Evolutionary conservation across 2,113 vertebrate species (phyloP).

Genomic region (Gallinago jamesoni): DNA sequence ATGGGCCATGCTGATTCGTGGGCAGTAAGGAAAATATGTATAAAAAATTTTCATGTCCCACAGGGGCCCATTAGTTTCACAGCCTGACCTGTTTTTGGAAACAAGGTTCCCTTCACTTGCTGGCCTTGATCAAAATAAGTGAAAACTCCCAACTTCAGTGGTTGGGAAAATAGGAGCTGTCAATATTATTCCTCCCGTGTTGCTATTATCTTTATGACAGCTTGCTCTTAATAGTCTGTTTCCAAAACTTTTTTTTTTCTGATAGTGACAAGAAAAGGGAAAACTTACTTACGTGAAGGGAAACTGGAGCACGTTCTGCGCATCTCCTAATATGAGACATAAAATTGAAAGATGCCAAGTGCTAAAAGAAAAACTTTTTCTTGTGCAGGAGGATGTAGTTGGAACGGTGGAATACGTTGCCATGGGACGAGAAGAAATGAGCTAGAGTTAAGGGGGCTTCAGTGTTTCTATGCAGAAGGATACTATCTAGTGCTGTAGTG

Average conservation of each 20-base stretch:
- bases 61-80: conserved; percentile 54
- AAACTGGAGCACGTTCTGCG: neutral
- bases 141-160: conserved; percentile 17
- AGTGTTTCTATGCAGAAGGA: neutral
- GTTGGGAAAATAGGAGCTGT: conserved; percentile 12
- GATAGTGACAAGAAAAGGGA: neutral
- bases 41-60: conserved; percentile 1
- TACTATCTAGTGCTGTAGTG: neutral
- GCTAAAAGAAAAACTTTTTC: neutral
- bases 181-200: neutral
- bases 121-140: conserved; percentile 44
- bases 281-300: neutral
- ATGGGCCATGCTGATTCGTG: neutral
- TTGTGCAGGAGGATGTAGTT: neutral
- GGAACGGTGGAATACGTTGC: neutral
- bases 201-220: neutral
- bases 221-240: conserved; percentile 19
- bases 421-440: neutral
- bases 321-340: neutral
- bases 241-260: neutral
- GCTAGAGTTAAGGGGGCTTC: neutral
- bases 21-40: neutral
- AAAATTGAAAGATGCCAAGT: neutral
- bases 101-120: neutral
- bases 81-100: conserved; percentile 49